A percentile compares a stretch with the other conserved stretches of the same genome.
Conservation (phyloP, 1,140 invertebrate species). For the Steinernema feltiae region DNA sequence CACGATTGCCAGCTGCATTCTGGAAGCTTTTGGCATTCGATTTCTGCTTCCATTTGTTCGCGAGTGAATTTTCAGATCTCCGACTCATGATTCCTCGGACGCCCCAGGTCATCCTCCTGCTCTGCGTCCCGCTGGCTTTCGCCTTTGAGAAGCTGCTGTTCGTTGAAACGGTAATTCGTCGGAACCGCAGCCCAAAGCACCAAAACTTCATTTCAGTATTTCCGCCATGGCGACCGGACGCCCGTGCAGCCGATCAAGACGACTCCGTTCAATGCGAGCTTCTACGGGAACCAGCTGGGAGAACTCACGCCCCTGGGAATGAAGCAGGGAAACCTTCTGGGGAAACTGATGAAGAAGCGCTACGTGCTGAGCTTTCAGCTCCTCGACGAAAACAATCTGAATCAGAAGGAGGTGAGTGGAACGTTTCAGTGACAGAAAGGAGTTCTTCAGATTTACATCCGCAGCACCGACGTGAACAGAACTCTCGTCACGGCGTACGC, state of each 20-base stretch:
- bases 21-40: no score
- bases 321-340: not conserved
- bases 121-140: not conserved
- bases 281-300: not conserved
- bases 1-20: no score
- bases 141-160: not conserved
- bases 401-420: not conserved
- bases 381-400: not conserved
- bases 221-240: not conserved
- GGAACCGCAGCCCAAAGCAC: not conserved
- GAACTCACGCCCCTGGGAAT: not conserved
- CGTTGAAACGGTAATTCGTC: not conserved
- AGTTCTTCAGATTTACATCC: conserved; percentile 34
- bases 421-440: not conserved
- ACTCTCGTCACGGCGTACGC: conserved; percentile 31
- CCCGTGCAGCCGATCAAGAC: not conserved
- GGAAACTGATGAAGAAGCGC: not conserved
- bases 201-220: not conserved
- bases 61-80: no score
- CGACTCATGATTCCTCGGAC: no score
- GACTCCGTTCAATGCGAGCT: not conserved
- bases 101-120: not conserved
- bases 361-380: not conserved
- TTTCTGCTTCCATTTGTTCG: no score
- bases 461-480: conserved; percentile 34